Percentiles rank a stretch among this genome's conserved stretches.
These are phyloP conservation scores for Cnemophilus loriae DNA, from an alignment of 2,113 vertebrate species.

Conservation along the genomic window DNA sequence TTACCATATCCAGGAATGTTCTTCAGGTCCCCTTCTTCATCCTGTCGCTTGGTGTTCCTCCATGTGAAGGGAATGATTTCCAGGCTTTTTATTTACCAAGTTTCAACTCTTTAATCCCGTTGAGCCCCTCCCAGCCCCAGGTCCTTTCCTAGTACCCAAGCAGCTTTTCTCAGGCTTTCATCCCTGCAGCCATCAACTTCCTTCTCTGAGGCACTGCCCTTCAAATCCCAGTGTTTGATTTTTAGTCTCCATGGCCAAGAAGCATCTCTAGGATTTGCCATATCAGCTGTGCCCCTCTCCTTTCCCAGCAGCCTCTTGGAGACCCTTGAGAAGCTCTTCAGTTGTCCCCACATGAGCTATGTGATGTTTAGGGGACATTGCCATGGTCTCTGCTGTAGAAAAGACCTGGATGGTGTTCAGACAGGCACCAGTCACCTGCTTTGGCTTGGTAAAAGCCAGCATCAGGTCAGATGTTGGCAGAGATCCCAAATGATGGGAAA, in stretches of 20 bases:
- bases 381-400: neutral
- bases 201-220: neutral
- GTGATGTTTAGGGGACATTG: neutral
- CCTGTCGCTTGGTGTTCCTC: neutral
- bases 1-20: neutral
- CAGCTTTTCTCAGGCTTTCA: neutral
- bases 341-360: neutral
- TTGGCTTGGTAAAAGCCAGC: neutral
- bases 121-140: neutral
- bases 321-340: neutral
- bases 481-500: neutral
- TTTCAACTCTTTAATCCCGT: neutral
- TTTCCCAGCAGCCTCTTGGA: neutral
- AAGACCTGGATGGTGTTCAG: neutral
- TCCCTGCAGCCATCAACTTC: neutral
- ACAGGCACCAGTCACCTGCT: neutral
- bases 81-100: neutral
- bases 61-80: neutral
- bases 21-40: neutral
- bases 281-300: rapidly evolving
- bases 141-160: neutral
- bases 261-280: neutral
- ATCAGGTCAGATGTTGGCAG: neutral
- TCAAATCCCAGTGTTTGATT: neutral
- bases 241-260: neutral